A percentile compares a stretch with the other conserved stretches of the same genome.
Conservation (phyloP, 64 coral and sea anemone genomes). For the Stichodactyla mertensii region DNA sequence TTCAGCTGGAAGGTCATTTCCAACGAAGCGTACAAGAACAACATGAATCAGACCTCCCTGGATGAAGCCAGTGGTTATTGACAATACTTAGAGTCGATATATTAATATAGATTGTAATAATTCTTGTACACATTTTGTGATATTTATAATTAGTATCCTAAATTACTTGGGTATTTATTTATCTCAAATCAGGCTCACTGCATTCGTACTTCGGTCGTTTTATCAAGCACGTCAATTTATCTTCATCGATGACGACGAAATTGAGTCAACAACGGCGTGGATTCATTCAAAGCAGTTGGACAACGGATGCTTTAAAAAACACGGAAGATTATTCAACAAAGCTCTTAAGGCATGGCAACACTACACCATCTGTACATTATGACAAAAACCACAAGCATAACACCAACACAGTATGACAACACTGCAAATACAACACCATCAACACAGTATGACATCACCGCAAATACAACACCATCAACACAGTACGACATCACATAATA, state of each 20-base stretch:
- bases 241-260: conserved; percentile 65
- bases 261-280: conserved; percentile 53
- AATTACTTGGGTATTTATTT: neutral
- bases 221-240: conserved; percentile 73
- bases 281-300: conserved; percentile 55
- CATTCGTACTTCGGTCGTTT: conserved; percentile 93
- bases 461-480: too few relatives aligned
- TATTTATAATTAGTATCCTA: neutral
- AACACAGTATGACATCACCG: too few relatives aligned
- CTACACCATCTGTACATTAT: neutral
- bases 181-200: conserved; percentile 63
- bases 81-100: too few relatives aligned
- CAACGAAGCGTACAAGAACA: too few relatives aligned
- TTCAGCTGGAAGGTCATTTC: too few relatives aligned
- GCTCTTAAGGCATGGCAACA: conserved; percentile 47
- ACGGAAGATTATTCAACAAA: conserved; percentile 67
- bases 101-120: too few relatives aligned
- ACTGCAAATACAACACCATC: too few relatives aligned
- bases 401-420: too few relatives aligned
- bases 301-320: conserved; percentile 62
- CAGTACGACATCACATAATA: too few relatives aligned
- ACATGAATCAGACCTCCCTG: too few relatives aligned
- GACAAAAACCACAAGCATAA: neutral
- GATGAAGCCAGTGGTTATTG: too few relatives aligned
- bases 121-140: neutral